Evolutionary conservation across 2,113 vertebrate species (phyloP).

Genomic region (Dicerorhinus sumatrensis): DNA sequence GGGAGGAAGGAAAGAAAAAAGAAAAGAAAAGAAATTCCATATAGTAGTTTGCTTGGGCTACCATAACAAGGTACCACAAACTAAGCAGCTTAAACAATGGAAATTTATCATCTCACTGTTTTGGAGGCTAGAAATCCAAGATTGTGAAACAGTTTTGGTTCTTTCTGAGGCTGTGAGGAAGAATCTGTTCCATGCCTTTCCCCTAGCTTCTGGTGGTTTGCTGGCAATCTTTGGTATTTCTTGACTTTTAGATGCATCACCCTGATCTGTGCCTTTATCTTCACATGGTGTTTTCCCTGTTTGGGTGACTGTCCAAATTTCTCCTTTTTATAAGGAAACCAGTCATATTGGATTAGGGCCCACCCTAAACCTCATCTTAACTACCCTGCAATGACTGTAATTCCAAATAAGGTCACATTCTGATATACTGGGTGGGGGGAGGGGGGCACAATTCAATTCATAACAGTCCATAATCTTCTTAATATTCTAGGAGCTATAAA

Average conservation of each 20-base stretch:
- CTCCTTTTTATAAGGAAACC: neutral
- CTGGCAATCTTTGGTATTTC: neutral
- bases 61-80: neutral
- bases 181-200: neutral
- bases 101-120: constrained; percentile 29
- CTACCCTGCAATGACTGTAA: neutral
- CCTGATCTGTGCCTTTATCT: neutral
- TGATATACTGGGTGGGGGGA: neutral
- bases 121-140: neutral
- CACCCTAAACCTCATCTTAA: neutral
- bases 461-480: neutral
- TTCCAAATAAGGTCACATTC: constrained; percentile 23
- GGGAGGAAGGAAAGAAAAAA: neutral
- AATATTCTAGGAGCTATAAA: neutral
- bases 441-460: neutral
- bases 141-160: neutral
- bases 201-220: neutral
- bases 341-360: neutral
- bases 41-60: neutral
- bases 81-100: neutral
- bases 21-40: neutral
- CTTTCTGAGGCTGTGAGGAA: neutral
- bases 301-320: neutral
- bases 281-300: neutral
- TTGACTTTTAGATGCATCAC: neutral